A percentile compares a stretch with the other conserved stretches of the same genome.
phyloP scores from a whole-genome alignment of 2,888 invertebrate species.

The Andrena trimmerana region DNA sequence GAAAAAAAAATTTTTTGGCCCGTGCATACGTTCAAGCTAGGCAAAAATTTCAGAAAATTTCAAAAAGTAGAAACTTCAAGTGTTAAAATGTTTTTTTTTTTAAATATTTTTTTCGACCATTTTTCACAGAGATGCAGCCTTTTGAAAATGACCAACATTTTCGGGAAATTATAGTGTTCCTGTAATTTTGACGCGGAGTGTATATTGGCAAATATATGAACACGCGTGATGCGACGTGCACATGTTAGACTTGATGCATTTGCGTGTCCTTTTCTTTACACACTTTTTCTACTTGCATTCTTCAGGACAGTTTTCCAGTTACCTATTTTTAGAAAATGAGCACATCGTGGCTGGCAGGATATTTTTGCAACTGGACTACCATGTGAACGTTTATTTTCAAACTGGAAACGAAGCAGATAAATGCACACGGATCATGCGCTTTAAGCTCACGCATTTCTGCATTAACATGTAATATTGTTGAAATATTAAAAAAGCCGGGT shows the following conservation, averaged over 20 bases:
- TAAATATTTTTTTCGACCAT: too few species aligned
- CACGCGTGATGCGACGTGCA: too few species aligned
- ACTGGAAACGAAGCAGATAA: slow-evolving; percentile 41
- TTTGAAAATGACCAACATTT: too few species aligned
- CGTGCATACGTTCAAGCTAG: too few species aligned
- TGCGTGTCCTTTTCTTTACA: slow-evolving; percentile 3
- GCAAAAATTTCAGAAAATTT: too few species aligned
- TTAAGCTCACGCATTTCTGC: background rate
- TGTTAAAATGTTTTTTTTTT: too few species aligned
- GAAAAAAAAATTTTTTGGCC: too few species aligned
- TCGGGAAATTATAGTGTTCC: too few species aligned
- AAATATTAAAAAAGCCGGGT: background rate
- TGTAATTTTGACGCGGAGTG: too few species aligned
- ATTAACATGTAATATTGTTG: background rate
- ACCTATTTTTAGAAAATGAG: slow-evolving; percentile 53
- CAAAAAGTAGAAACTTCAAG: too few species aligned
- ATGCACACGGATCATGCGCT: slow-evolving; percentile 4
- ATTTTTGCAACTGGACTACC: slow-evolving; percentile 55
- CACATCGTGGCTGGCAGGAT: slow-evolving; percentile 43
- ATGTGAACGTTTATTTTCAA: slow-evolving; percentile 61
- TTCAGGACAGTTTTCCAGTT: slow-evolving; percentile 37
- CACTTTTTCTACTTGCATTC: slow-evolving; percentile 22
- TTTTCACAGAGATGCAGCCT: too few species aligned
- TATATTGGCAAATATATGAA: background rate
- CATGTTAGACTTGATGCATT: slow-evolving; percentile 7